Percentiles rank a stretch among this genome's conserved stretches.
Conservation (phyloP, 92 coral and sea anemone genomes). For the Phenganax marumi region DNA sequence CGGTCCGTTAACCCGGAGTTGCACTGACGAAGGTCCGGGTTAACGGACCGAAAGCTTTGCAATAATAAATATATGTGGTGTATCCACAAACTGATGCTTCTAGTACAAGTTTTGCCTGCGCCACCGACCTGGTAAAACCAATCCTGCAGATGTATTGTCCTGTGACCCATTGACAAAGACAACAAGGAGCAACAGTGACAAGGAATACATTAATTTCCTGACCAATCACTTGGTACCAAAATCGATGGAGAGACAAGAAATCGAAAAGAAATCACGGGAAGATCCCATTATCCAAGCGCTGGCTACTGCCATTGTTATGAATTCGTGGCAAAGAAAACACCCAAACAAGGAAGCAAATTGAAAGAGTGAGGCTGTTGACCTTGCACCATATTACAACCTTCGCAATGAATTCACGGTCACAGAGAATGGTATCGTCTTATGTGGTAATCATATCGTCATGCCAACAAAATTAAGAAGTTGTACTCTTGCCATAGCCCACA, state of each 20-base stretch:
- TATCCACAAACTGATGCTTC: no score
- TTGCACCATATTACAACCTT: not conserved
- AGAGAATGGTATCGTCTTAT: not conserved
- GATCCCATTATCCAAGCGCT: constrained; percentile 38
- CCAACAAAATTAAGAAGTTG: not conserved
- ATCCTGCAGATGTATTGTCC: constrained; percentile 1
- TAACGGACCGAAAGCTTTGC: no score
- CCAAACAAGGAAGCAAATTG: not conserved
- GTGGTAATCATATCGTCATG: not conserved
- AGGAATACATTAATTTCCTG: constrained; percentile 32
- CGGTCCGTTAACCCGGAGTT: not conserved
- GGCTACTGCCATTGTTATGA: not conserved
- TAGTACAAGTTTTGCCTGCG: not conserved
- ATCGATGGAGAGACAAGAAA: constrained; percentile 37
- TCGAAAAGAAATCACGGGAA: constrained; percentile 10
- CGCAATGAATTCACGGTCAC: not conserved
- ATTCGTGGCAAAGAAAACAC: not conserved
- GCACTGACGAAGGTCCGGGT: no score
- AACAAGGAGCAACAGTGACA: constrained; percentile 13
- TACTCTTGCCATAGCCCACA: not conserved
- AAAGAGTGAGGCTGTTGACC: not conserved
- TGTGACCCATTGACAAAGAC: not conserved
- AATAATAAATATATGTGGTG: no score
- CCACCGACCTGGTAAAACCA: constrained; percentile 10
- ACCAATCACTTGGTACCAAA: constrained; percentile 39